These are phyloP conservation scores for Calameuta filiformis DNA, from an alignment of 2,888 invertebrate species.

Conservation along the genomic window DNA sequence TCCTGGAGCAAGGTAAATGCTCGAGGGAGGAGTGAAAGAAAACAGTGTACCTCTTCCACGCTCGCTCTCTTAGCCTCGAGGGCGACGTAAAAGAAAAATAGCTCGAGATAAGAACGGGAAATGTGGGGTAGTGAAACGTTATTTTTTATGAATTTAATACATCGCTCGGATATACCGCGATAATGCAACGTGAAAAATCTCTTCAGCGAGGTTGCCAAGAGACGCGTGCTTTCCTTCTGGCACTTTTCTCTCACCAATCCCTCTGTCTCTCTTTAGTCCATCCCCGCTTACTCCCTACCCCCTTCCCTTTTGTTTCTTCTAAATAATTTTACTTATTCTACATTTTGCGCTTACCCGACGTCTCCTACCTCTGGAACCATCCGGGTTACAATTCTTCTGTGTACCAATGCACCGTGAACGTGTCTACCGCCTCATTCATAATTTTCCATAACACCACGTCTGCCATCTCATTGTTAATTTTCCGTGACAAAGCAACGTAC, in stretches of 20 bases:
- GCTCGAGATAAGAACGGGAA: conserved; percentile 16
- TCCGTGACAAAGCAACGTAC: neutral
- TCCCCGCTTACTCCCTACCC: neutral
- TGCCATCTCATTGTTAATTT: too few relatives aligned
- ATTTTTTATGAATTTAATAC: conserved; percentile 15
- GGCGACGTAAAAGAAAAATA: conserved; percentile 18
- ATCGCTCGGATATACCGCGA: conserved; percentile 8
- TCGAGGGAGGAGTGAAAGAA: conserved; percentile 13
- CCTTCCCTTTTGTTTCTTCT: neutral
- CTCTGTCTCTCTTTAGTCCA: neutral
- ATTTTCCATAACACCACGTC: neutral
- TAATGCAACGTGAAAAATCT: conserved; percentile 3
- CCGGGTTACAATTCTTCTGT: neutral
- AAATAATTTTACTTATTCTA: neutral
- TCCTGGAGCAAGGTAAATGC: conserved; percentile 4
- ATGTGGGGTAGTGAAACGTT: conserved; percentile 19
- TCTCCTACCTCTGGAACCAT: neutral
- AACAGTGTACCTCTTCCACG: conserved; percentile 12
- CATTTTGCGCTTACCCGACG: neutral
- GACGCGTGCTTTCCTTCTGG: conserved; percentile 1
- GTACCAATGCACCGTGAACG: neutral
- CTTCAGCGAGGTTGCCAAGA: neutral
- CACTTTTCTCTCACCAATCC: neutral
- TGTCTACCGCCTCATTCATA: neutral
- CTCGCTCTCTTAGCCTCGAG: conserved; percentile 13